phyloP scores from a whole-genome alignment of 2,888 invertebrate genomes.

The Drosophila rubida region DNA sequence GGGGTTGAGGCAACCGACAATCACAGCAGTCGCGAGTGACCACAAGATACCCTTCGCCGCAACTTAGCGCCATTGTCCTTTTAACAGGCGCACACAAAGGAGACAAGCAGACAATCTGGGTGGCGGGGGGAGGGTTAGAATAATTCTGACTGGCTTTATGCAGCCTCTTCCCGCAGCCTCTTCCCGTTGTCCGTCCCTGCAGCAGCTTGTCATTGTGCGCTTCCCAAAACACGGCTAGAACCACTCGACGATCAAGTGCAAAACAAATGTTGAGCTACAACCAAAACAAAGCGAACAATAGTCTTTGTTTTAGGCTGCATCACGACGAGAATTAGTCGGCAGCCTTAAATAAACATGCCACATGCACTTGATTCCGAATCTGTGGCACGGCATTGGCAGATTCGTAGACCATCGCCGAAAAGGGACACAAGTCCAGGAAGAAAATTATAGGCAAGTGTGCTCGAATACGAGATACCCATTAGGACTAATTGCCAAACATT shows the following conservation, averaged over 20 bases:
- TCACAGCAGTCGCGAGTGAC: background rate
- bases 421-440: background rate
- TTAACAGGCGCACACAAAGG: background rate
- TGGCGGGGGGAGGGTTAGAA: no score
- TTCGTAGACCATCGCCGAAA: conserved; percentile 25
- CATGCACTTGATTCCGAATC: conserved; percentile 59
- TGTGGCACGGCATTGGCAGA: conserved; percentile 29
- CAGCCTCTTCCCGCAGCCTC: no score
- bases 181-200: no score
- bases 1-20: background rate
- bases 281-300: conserved; percentile 8
- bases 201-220: conserved; percentile 25
- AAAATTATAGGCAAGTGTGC: no score
- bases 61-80: background rate
- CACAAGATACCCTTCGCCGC: background rate
- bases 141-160: conserved; percentile 12
- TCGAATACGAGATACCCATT: no score
- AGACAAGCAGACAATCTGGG: no score
- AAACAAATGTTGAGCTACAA: background rate
- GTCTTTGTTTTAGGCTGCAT: conserved; percentile 8
- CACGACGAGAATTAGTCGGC: background rate
- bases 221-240: conserved; percentile 52
- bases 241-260: conserved; percentile 41
- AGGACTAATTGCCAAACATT: no score
- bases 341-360: conserved; percentile 25